phyloP scores from a whole-genome alignment of 2,888 invertebrate genomes.

The Pherbina coryleti region DNA sequence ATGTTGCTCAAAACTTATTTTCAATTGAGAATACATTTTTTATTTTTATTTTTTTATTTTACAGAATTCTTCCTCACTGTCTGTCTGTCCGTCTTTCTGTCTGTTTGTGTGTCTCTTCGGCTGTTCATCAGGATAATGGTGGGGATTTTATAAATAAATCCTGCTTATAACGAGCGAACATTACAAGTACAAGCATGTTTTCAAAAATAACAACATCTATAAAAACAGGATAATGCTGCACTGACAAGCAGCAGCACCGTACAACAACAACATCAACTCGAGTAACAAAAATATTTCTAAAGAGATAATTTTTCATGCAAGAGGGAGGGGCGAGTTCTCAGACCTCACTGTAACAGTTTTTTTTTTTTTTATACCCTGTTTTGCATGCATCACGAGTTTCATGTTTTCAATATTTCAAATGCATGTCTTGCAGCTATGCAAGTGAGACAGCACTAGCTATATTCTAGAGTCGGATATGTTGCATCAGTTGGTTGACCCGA shows the following conservation, averaged over 20 bases:
- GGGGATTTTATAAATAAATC: conserved; percentile 11
- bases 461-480: too few species aligned
- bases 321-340: neutral
- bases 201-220: neutral
- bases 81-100: neutral
- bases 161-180: conserved; percentile 5
- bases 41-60: neutral
- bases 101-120: neutral
- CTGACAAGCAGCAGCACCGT: neutral
- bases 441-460: too few species aligned
- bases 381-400: neutral
- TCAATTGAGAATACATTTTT: conserved; percentile 17
- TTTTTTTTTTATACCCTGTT: neutral
- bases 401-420: conserved; percentile 9
- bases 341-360: neutral
- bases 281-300: neutral
- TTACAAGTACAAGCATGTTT: conserved; percentile 3
- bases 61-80: neutral
- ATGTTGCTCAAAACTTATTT: neutral
- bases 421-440: too few species aligned
- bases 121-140: neutral
- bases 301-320: neutral
- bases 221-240: neutral
- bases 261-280: neutral
- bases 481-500: too few species aligned